These are phyloP conservation scores for Thinocorus orbignyianus DNA, from an alignment of 2,113 vertebrate genomes.

Conservation along the genomic window DNA sequence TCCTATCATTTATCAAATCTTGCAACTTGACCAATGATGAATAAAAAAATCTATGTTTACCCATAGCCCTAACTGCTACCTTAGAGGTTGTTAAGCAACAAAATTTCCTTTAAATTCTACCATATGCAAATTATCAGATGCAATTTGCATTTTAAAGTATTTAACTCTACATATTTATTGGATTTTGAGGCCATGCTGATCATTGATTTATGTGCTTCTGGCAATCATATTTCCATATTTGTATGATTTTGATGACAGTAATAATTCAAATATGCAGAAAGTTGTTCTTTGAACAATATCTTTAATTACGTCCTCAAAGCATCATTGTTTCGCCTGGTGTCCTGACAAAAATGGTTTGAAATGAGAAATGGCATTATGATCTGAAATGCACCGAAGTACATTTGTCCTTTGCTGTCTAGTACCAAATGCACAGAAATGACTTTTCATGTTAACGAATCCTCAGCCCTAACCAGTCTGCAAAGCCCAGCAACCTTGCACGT, in stretches of 20 bases:
- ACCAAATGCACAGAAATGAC: slow-evolving; percentile 79
- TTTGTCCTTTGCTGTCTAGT: slow-evolving; percentile 78
- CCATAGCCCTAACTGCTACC: slow-evolving; percentile 88
- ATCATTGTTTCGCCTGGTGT: slow-evolving; percentile 90
- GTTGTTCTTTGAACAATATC: slow-evolving; percentile 99
- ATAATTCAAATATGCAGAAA: slow-evolving; percentile 99
- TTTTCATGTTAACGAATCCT: slow-evolving; percentile 83
- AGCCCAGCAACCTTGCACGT: slow-evolving; percentile 85
- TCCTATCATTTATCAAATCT: slow-evolving; percentile 92
- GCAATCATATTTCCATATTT: slow-evolving; percentile 99
- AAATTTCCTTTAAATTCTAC: slow-evolving; percentile 97
- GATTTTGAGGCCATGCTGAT: slow-evolving; percentile 99
- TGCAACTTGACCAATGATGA: slow-evolving; percentile 95
- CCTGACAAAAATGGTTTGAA: slow-evolving; percentile 85
- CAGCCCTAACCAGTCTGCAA: slow-evolving; percentile 82
- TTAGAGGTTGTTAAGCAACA: slow-evolving; percentile 97
- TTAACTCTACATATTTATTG: slow-evolving; percentile 99
- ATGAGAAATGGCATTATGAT: slow-evolving; percentile 85
- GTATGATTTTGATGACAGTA: slow-evolving; percentile 99
- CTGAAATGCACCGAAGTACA: slow-evolving; percentile 78
- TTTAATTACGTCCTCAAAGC: slow-evolving; percentile 99
- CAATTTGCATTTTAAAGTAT: slow-evolving; percentile 99
- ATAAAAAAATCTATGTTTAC: slow-evolving; percentile 83
- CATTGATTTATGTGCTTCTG: slow-evolving; percentile 99
- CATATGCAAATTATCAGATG: slow-evolving; percentile 95